Evolutionary conservation across 2,888 invertebrate genomes (phyloP), one percentile per base, ranked within the genome.

Genomic region (Liposcelis brunnea): DNA sequence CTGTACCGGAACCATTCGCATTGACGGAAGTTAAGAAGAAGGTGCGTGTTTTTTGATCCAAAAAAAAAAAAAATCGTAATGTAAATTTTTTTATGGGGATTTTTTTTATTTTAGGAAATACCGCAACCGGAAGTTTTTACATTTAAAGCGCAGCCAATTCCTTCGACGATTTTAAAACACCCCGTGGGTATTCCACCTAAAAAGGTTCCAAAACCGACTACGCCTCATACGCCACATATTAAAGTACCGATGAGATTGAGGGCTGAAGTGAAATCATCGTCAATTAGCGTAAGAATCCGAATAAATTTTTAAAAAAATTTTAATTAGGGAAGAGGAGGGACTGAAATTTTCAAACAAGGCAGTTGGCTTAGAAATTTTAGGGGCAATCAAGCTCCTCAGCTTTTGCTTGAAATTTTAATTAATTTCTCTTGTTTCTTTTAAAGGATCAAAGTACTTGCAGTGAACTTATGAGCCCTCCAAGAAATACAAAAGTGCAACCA

Each of bases 1-100:
- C 80, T 2, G 53, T 71, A 12, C 69, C 74, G 1, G 70, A 75
- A 53, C 77, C 77, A 14, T 80, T 78, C 51, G 69, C 75, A n/a
- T 59, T 77, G 31, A 75, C 76, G 5, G 67, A 73, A 61, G 57
- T 66, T 1, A 64, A 63, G 18, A 71, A 71, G 53, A 74, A 64
- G 50, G 57, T 51, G 19, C 40, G 18, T 19, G 37, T 15, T 36
- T 36, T 12, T 14, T 36, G 8, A 7, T 10, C 16, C n/a, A n/a
- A n/a, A n/a, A n/a, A n/a, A n/a, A n/a, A n/a, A n/a, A n/a, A n/a
- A n/a, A n/a, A n/a, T n/a, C n/a, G n/a, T n/a, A n/a, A n/a, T n/a
- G n/a, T n/a, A n/a, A n/a, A n/a, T n/a, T n/a, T n/a, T n/a, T n/a
- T 32, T 10, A 32, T 32, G n/a, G 32, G n/a, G 37, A 7, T 12